Evolutionary conservation across 2,113 vertebrate genomes (phyloP).

Genomic region (Psittacula cyanocephala): DNA sequence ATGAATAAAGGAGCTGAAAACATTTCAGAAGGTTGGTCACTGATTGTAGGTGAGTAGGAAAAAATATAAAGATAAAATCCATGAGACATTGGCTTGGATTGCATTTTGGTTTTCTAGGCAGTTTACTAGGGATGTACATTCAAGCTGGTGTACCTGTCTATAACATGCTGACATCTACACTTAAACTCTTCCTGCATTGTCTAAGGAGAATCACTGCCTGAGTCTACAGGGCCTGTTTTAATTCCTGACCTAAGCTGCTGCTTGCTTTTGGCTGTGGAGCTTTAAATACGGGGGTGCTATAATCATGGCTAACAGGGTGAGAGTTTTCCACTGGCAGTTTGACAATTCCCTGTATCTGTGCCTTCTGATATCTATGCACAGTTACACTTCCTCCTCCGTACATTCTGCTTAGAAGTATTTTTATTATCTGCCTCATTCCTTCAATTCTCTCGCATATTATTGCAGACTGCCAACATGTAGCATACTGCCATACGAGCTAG

Average conservation of each 20-base stretch:
- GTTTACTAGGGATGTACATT: not conserved
- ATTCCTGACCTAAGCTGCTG: not conserved
- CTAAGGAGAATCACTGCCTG: not conserved
- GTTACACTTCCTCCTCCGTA: not conserved
- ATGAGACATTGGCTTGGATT: not conserved
- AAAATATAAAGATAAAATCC: not conserved
- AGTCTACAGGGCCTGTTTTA: not conserved
- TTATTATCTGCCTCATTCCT: not conserved
- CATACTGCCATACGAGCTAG: not conserved
- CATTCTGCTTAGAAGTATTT: not conserved
- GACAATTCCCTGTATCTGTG: fast-evolving
- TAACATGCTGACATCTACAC: not conserved
- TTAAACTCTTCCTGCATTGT: not conserved
- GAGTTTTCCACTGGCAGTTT: not conserved
- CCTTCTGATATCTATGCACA: not conserved
- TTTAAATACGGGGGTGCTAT: not conserved
- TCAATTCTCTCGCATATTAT: fast-evolving
- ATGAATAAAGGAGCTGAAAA: not conserved
- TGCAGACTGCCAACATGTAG: not conserved
- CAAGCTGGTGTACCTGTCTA: fast-evolving
- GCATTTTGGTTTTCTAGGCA: not conserved
- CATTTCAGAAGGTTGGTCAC: not conserved
- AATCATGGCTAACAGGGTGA: not conserved
- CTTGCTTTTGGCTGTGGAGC: not conserved
- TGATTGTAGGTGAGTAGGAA: not conserved